Evolutionary conservation across 2,797 vertebrate genomes (phyloP), one percentile per base, ranked within the genome.

Genomic region (Ataeniobius toweri): DNA sequence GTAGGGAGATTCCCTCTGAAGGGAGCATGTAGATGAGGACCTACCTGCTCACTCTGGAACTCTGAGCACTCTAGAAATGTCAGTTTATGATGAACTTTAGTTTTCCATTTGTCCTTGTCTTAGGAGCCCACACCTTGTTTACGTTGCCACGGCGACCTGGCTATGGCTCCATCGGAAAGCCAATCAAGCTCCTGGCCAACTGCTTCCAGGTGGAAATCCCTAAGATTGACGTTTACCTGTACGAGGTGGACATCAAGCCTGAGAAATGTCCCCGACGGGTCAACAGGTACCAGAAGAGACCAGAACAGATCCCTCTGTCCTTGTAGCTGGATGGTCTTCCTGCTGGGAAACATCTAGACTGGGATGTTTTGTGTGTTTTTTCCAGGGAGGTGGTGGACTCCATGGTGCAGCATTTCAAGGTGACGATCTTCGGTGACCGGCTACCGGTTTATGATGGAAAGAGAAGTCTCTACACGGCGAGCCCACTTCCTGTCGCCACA

Each of bases 151-250:
- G 97, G 89, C 96, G 98, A 84, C 98, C 98, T 36, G 97, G 98
- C 94, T 98, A 98, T 98, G 98, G 98, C 96, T 98, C 97, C 92
- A 95, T 98, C 93, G 98, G 98, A 89, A 99, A 99, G 86, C 96
- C 97, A 92, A 99, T 99, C 96, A 98, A 99, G 93, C 95, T 99
- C 86, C 94, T 99, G 96, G 98, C 98, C 94, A 99, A 99, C 96
- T 99, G 98, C 96, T 99, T 99, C 95, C 97, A 99, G 96, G 98
- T 99, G 96, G 98, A 99, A 89, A 99, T 99, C 91, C 98, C 98
- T 94, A 99, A 99, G 95, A 99, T 99, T 84, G 98, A 99, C 75
- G 98, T 99, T 92, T 99, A 98, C 94, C 96, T 99, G 92, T 99
- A 99, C 88, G 98, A 99, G 91, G 97, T 99, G 91, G 98, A 98